Evolutionary conservation across 2,113 vertebrate genomes (phyloP), one percentile per base, ranked within the genome.

Genomic region (Hippocampus guttulatus): DNA sequence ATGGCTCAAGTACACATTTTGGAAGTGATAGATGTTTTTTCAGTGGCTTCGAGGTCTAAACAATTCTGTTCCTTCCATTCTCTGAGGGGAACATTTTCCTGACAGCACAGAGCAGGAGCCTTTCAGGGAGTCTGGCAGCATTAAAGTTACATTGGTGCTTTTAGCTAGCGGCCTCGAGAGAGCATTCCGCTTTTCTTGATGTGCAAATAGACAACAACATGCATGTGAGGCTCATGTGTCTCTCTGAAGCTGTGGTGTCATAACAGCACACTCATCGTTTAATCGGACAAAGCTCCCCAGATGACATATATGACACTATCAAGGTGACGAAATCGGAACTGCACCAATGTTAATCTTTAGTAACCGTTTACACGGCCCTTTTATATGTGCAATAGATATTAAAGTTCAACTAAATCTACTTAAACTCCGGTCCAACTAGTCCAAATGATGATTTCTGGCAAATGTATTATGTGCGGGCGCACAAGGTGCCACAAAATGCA

Each of bases 61-160:
- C 60, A 18, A 15, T 61, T 14, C 33, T 9, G 18, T 62, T 12
- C 2, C 18, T 63, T 63, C 61, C 33, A 12, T n/a, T 5, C 61
- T n/a, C 33, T 5, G 4, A 5, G 16, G 27, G 38, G 33, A 54
- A 55, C 21, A 9, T 55, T 55, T 23, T 55, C 52, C 21, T n/a
- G 20, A 21, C 58, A 16, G 15, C 25, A 15, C 27, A 33, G 27
- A 33, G 58, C 10, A 58, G 23, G 10, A 61, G 33, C 60, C 8
- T 38, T 30, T 38, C 60, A 62, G 61, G 3, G 20, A 63, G 33
- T 63, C 61, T 41, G 33, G 8, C 33, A 40, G 30, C 61, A 63
- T 63, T 63, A 63, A 63, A 63, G 61, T 40, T 63, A 63, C 61
- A 63, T 63, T 2, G 18, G 33, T 41, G 61, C 61, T 63, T 63